Evolutionary conservation across 2,113 vertebrate species (phyloP), one percentile per base, ranked within the genome.

Genomic region (Toxostoma redivivum): DNA sequence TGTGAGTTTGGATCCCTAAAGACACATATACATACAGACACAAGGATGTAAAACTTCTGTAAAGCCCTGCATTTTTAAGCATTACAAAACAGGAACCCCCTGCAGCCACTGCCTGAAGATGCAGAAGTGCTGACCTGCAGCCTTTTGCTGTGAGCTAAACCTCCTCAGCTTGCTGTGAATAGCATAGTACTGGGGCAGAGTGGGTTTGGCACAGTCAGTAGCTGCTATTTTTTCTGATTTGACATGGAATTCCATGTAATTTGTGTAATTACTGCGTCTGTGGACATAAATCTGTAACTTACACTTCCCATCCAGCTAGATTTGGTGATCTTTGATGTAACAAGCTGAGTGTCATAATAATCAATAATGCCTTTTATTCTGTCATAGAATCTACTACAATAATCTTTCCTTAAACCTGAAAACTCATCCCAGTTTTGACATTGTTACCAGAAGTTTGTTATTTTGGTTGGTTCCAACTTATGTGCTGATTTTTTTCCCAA

Each of bases 391-490:
- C 47, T 61, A 33, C 51, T 78, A 40, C 21, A 84, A 24, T 33
- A 15, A 38, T 84, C 42, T 78, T 86, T 54, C 53, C 44, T 72
- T 58, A 87, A 94, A 77, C 54, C 7, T 70, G 77, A 60, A 73
- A 62, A 67, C 45, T 83, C 79, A 23, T n/a, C 31, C 54, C 47
- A 54, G 54, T 66, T 64, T 37, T 70, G 61, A 67, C 35, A 38
- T 47, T 81, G 57, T 60, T 37, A 7, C 6, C n/a, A 61, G 81
- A 92, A 91, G 30, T 44, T 65, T 57, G 12, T 88, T 86, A 71
- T 90, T 96, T 92, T 76, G 60, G 53, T 87, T 90, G 76, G 85
- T 89, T 51, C 51, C 83, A 93, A 47, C 6, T 72, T 58, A 92
- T 79, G 56, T 13, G 7, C 14, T 57, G 62, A 82, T 91, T 87